Conservation (phyloP, 2,888 invertebrate species). For the Oxytorus armatus region DNA sequence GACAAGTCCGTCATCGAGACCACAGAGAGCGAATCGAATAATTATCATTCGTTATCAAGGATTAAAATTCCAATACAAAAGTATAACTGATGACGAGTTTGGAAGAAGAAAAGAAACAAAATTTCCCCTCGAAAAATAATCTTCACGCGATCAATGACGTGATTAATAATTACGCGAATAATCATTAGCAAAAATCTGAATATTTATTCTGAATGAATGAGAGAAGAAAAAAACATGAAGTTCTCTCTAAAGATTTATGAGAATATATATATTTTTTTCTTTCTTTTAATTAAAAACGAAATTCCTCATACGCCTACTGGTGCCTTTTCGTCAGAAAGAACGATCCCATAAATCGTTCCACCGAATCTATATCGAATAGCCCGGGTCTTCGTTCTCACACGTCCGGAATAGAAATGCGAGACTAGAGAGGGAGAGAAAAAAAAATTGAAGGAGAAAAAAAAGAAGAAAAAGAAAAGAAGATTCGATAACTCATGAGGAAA, state of each 20-base stretch:
- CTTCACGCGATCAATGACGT: not conserved
- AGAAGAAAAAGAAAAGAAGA: constrained; percentile 16
- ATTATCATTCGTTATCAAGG: not conserved
- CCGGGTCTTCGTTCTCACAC: constrained; percentile 18
- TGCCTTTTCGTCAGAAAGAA: not conserved
- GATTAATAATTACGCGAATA: too few relatives aligned
- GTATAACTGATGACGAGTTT: not conserved
- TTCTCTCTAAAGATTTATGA: not conserved
- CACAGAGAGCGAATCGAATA: constrained; percentile 2
- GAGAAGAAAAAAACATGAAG: not conserved
- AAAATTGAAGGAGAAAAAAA: not conserved
- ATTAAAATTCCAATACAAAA: not conserved
- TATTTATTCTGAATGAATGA: not conserved
- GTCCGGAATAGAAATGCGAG: constrained; percentile 34
- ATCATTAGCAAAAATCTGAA: too few relatives aligned
- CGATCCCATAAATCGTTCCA: constrained; percentile 30
- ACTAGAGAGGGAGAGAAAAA: constrained; percentile 1
- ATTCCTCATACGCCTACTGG: constrained; percentile 22
- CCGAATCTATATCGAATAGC: constrained; percentile 10
- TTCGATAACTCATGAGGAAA: constrained; percentile 59
- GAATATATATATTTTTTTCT: not conserved
- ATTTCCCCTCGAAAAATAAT: not conserved
- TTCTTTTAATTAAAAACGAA: constrained; percentile 2
- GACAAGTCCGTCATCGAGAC: constrained; percentile 53
- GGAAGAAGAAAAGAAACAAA: not conserved